Evolutionary conservation across 1,140 invertebrate genomes (phyloP), one percentile per base, ranked within the genome.

Genomic region (Phortica variegata): DNA sequence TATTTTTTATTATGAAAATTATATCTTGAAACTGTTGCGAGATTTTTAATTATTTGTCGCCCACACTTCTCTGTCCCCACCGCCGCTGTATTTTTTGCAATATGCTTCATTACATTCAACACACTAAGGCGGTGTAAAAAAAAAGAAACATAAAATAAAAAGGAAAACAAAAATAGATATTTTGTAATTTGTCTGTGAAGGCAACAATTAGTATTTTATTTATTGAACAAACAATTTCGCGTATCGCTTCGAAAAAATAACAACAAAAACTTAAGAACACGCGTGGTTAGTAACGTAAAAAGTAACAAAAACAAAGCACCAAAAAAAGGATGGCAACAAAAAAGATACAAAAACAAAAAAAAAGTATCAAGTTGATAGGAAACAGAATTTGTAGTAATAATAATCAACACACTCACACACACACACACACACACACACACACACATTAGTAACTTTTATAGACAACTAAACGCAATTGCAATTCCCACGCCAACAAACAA

Each of bases 151-250:
- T 18, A 43, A 32, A 18, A 33, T 12, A 4, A 15, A 33, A 43
- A 15, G 15, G 9, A 18, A 10, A 7, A 43, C 10, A 19, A 21
- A 43, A 52, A 52, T 58, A 58, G 55, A 57, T 57, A 47, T 47
- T 57, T 51, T 43, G 32, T 41, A 52, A 58, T 57, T 56, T 46
- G 42, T 56, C 57, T 46, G 48, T 43, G 54, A 43, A 23, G 39
- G 39, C 38, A 34, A 34, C 42, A 6, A 26, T 26, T 26, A 26
- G 5, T 26, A 26, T 26, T 26, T 26, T 26, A 26, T 26, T 26
- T 26, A 26, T 26, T 26, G 23, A 26, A 26, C 23, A 26, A 26
- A 26, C 23, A 26, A 26, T 26, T 26, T 26, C 23, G 23, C 23
- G 23, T 26, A 26, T 26, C 23, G 23, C 23, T 6, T 26, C 10